Evolutionary conservation across 2,888 invertebrate genomes (phyloP).

Genomic region (Plagodis dolabraria): DNA sequence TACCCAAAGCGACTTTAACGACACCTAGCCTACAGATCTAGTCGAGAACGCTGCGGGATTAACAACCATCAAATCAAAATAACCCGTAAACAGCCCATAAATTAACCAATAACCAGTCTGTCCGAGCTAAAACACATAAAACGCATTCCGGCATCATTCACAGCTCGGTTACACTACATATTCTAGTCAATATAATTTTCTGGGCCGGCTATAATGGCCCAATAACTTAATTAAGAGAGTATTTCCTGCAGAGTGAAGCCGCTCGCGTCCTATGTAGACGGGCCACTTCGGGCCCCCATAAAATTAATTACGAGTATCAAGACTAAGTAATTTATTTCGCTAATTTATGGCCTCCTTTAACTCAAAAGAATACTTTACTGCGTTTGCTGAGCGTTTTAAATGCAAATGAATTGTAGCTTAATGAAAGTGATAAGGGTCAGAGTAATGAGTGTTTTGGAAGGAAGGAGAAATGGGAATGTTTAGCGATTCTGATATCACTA

Average conservation of each 20-base stretch:
- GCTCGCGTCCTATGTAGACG: conserved; percentile 37
- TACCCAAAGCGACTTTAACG: no score
- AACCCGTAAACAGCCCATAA: conserved; percentile 11
- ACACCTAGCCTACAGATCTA: no score
- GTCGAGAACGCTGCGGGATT: neutral
- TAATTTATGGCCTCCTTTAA: conserved; percentile 33
- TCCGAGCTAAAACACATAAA: conserved; percentile 10
- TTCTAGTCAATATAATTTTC: conserved; percentile 40
- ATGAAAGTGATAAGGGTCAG: conserved; percentile 32
- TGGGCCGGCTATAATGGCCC: conserved; percentile 52
- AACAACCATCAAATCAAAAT: conserved; percentile 7
- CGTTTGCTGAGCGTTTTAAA: conserved; percentile 25
- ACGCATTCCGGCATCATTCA: conserved; percentile 16
- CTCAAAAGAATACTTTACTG: conserved; percentile 35
- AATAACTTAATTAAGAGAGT: conserved; percentile 66
- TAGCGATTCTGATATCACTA: neutral
- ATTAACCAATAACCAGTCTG: conserved; percentile 15
- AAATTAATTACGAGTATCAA: conserved; percentile 43
- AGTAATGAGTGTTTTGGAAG: conserved; percentile 1
- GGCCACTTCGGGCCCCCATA: conserved; percentile 42
- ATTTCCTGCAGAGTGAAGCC: conserved; percentile 47
- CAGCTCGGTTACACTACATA: conserved; percentile 27
- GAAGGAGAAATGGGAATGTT: conserved; percentile 1
- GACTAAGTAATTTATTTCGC: conserved; percentile 47
- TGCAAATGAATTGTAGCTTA: conserved; percentile 33